Percentiles rank a stretch among this genome's conserved stretches.
Conservation (phyloP, 2,113 vertebrate genomes). For the Gavia stellata region DNA sequence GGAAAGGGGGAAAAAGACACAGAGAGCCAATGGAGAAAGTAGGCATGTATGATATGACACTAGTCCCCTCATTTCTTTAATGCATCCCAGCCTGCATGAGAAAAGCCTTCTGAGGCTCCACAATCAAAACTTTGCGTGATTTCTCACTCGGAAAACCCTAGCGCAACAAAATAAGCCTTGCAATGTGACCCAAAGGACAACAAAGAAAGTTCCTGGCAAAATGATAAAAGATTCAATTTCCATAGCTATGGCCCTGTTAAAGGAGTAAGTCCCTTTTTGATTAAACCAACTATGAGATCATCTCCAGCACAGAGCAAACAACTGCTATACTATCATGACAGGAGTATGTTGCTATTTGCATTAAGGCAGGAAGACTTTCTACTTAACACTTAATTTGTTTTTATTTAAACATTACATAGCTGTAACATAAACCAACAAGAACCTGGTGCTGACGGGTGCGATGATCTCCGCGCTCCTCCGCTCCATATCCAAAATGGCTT, state of each 20-base stretch:
- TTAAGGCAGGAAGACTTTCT: slow-evolving; percentile 29
- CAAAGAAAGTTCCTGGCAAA: slow-evolving; percentile 32
- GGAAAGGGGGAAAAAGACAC: background rate
- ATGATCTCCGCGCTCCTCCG: background rate
- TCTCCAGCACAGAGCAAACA: slow-evolving; percentile 10
- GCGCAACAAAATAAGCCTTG: background rate
- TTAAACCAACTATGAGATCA: slow-evolving; percentile 59
- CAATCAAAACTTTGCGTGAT: background rate
- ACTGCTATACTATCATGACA: slow-evolving; percentile 32
- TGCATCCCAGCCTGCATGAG: background rate
- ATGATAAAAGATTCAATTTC: slow-evolving; percentile 9
- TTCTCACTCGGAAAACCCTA: background rate
- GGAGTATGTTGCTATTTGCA: slow-evolving; percentile 27
- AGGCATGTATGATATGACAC: background rate
- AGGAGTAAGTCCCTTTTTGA: background rate
- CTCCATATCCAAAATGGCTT: background rate
- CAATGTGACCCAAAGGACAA: slow-evolving; percentile 45
- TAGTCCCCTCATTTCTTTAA: background rate
- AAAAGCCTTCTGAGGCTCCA: slow-evolving; percentile 3
- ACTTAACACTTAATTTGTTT: slow-evolving; percentile 50
- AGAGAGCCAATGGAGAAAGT: background rate
- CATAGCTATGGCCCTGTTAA: slow-evolving; percentile 2
- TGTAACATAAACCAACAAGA: slow-evolving; percentile 12
- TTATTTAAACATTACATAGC: slow-evolving; percentile 41
- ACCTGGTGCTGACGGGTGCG: background rate